Conservation (phyloP, 2,797 vertebrate genomes). For the Melanotaenia parkinsoni region DNA sequence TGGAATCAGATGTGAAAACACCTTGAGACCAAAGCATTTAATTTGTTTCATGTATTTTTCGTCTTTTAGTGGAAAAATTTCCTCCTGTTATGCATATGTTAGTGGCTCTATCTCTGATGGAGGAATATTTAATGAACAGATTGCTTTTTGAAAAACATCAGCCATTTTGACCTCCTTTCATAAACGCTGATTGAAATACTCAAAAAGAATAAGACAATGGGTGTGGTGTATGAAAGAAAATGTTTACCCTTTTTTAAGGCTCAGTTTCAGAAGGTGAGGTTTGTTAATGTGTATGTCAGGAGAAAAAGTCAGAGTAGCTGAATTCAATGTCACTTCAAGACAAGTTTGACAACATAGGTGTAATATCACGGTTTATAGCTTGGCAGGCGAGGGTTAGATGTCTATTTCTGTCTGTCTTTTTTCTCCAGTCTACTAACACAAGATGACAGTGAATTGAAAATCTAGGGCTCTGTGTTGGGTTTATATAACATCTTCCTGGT, state of each 20-base stretch:
- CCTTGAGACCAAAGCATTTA: neutral
- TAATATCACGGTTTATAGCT: conserved; percentile 28
- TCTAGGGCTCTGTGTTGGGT: conserved; percentile 40
- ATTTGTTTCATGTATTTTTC: neutral
- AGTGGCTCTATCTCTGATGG: neutral
- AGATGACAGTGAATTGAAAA: conserved; percentile 53
- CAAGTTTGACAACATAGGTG: conserved; percentile 41
- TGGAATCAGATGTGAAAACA: neutral
- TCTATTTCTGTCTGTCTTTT: conserved; percentile 44
- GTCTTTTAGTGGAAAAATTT: neutral
- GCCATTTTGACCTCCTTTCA: neutral
- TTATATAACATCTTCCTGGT: conserved; percentile 49
- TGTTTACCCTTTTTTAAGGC: neutral
- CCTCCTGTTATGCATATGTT: neutral
- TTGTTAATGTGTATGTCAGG: neutral
- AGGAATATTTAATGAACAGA: neutral
- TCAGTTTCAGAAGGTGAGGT: neutral
- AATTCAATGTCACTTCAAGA: conserved; percentile 13
- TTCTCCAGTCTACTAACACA: conserved; percentile 40
- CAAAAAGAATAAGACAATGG: neutral
- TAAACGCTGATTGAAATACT: neutral
- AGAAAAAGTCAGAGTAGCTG: conserved; percentile 7
- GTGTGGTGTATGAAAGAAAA: neutral
- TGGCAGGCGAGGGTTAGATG: conserved; percentile 37
- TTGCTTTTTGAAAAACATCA: neutral